Evolutionary conservation across 2,888 invertebrate genomes (phyloP).

Genomic region (Caenorhabditis sinica): DNA sequence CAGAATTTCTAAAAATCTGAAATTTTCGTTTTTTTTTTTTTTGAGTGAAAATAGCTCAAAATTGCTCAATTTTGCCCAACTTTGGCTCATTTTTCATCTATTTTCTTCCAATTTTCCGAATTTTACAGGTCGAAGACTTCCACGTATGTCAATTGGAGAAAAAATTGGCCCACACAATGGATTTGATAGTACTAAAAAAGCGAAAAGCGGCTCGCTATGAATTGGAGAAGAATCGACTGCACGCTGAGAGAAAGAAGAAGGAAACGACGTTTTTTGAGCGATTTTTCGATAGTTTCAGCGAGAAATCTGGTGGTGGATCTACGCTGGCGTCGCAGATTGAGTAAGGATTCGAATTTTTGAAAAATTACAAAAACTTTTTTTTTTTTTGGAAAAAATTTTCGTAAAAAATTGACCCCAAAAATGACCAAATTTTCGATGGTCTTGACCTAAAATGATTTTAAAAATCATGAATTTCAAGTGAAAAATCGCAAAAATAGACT

Average conservation of each 20-base stretch:
- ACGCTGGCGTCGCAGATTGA: conserved; percentile 61
- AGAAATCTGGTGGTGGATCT: conserved; percentile 55
- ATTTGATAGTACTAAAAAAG: conserved; percentile 97
- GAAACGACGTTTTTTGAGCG: conserved; percentile 51
- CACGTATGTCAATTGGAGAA: conserved; percentile 62
- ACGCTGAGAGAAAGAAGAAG: conserved; percentile 12
- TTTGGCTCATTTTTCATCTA: neutral
- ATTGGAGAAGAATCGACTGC: conserved; percentile 36
- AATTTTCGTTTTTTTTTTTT: neutral
- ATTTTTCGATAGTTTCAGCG: conserved; percentile 56
- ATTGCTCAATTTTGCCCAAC: neutral
- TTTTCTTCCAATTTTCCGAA: neutral
- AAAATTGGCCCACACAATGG: conserved; percentile 92
- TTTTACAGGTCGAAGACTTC: conserved; percentile 51
- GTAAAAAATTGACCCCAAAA: too few relatives aligned
- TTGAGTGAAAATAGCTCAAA: neutral
- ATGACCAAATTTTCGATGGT: too few relatives aligned
- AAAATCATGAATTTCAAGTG: neutral
- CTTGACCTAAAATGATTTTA: neutral
- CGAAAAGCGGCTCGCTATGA: conserved; percentile 83
- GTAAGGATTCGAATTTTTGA: neutral
- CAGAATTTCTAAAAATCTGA: too few relatives aligned
- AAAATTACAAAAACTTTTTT: neutral
- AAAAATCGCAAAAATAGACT: too few relatives aligned
- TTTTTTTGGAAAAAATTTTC: neutral